Evolutionary conservation across 2,113 vertebrate genomes (phyloP).

Genomic region (Philantomba maxwellii): DNA sequence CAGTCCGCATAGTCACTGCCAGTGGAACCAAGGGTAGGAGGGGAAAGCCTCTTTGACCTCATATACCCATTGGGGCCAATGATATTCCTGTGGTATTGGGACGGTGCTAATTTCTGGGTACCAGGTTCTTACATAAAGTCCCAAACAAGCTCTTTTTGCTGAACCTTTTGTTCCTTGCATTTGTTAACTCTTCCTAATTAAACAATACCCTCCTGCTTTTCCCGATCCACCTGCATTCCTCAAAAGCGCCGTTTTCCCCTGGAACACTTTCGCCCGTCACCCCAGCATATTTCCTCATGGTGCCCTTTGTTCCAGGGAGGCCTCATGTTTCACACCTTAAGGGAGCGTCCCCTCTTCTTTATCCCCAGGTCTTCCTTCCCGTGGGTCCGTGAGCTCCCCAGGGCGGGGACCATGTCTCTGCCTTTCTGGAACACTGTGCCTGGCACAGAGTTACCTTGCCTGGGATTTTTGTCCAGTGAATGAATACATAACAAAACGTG

Average conservation of each 20-base stretch:
- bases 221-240: neutral
- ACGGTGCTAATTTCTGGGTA: rapidly evolving
- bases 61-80: neutral
- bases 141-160: neutral
- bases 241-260: neutral
- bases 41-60: neutral
- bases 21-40: no score
- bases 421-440: neutral
- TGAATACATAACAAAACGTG: neutral
- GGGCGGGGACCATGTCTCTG: neutral
- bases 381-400: rapidly evolving
- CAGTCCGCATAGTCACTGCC: rapidly evolving
- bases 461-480: neutral
- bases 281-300: neutral
- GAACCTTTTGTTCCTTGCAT: rapidly evolving
- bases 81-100: neutral
- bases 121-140: neutral
- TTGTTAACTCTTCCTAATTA: neutral
- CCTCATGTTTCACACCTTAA: no score
- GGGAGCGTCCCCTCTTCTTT: neutral
- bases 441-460: neutral
- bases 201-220: no score
- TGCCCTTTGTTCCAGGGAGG: rapidly evolving
- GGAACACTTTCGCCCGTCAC: rapidly evolving
- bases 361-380: neutral